Evolutionary conservation across 2,888 invertebrate species (phyloP), one percentile per base, ranked within the genome.

Genomic region (Tetranychus piercei): DNA sequence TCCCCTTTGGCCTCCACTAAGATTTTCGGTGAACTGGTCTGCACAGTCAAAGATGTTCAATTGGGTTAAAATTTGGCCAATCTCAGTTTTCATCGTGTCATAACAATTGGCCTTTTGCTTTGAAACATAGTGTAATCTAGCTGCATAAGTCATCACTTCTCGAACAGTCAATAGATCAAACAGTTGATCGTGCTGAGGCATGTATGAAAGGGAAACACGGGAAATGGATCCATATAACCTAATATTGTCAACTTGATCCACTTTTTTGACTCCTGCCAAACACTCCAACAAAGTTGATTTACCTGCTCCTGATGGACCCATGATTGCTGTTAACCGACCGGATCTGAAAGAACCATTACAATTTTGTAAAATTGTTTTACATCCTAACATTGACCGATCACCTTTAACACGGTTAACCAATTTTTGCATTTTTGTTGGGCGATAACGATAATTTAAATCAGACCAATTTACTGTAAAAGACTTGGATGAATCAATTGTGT

Each of bases 81-180:
- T 34, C 34, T 34, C 34, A 15, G 9, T 71, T 44, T 15, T 71
- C 7, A 43, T 71, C 18, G 8, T 34, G 34, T 5, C 34, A 22
- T 4, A 22, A 9, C 20, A 0, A 11, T 69, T 4, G 9, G 11
- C 1, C 69, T n/a, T 69, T 22, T 8, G 34, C 5, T 6, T 5
- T 23, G 34, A 34, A 34, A 34, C 69, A 8, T 20, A 20, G n/a
- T 69, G 18, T 5, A 69, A 6, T 20, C 34, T 23, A 20, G 11
- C 11, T 9, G 22, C 18, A 72, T 77, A 76, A 20, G 73, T 22
- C 34, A 77, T 66, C 3, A 73, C 71, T 67, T 77, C 77, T 43
- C 73, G 69, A 55, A 77, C 77, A 0, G 77, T 77, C 55, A 77
- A 70, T 15, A 65, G 64, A 7, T 71, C 66, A n/a, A 76, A 34